Base-by-base conservation (phyloP, 2,888 invertebrate genomes). In the Thymelicus lineola region DNA sequence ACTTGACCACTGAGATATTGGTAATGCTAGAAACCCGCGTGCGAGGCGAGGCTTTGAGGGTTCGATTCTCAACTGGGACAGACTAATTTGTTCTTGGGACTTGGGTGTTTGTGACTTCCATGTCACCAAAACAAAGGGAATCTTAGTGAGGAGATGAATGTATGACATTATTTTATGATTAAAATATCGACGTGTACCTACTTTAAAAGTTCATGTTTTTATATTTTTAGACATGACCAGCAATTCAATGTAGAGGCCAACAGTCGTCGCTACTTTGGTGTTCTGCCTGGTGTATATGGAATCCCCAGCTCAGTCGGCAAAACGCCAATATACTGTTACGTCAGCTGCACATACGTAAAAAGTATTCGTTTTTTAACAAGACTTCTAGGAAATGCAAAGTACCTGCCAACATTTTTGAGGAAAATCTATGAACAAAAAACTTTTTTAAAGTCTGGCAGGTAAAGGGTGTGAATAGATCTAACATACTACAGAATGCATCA, bases 221-320 rank as follows among this genome's bases (percentile, higher is more conserved):
- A 53, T 74, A 75, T 73, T 73, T 76, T 74, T 76, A 75, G 75
- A 10, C 45, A 70, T 76, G 75, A 75, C 66, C 72, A 71, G 68
- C 50, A 68, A 60, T 59, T 69, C 73, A 71, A 70, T 71, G 73
- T 81, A 75, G 82, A 82, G 80, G 81, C 76, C 82, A 79, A 81
- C 70, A 74, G 75, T 76, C 74, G 75, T 72, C 76, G 77, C 79
- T 76, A 35, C 53, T 59, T 65, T 42, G 59, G 79, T 77, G 81
- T 75, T 77, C 80, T 80, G 79, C 80, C 77, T 79, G 80, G 76
- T 76, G 78, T 74, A 72, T 76, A 79, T 80, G 82, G 81, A 83
- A 81, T 83, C 83, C 83, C 85, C 81, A 55, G 55, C 55, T 55
- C 80, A 80, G 79, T 72, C 65, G 74, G 76, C 81, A 85, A 81